Evolutionary conservation across 2,888 invertebrate genomes (phyloP), one percentile per base, ranked within the genome.

Genomic region (Zaprionus obscuricornis): DNA sequence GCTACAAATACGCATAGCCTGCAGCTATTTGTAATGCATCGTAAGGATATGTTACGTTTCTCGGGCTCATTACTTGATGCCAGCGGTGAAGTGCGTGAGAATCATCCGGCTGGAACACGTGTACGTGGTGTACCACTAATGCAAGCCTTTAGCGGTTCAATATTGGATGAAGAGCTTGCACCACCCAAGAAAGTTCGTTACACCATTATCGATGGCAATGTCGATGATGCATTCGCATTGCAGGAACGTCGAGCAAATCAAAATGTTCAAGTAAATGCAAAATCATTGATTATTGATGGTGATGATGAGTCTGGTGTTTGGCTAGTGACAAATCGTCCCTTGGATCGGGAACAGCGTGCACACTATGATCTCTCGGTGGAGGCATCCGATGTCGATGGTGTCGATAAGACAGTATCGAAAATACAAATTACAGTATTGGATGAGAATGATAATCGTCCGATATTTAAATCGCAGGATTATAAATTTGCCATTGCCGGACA

Each of bases 391-490:
- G 92, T 93, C 17, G 93, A 94, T 74, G 96, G 95, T 33, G 93
- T 96, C 39, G 96, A 96, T 89, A 95, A 94, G 75, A 96, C 96
- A 0, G 93, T 94, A 17, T 94, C 96, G n/a, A 94, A 94, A 68
- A 92, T 98, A 7, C 92, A 92, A 36, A 92, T 98, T 27, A 92
- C 93, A 13, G 93, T 98, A 17, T 91, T 94, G 16, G 97, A 98
- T 88, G 96, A 96, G 88, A 98, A 98, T 89, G 98, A 98, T 90
- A 98, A 98, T 89, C 93, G 95, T 63, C 98, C 98, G 0, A 92
- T 95, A 26, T 97, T 98, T 89, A 93, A 94, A 27, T 93, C 94
- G 70, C 92, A 93, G 56, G 92, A 95, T 39, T 97, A 97, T 88
- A 93, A 94, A 74, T 97, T 97, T 87, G 92, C 94, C 76, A 91